Conservation (phyloP, 2,888 invertebrate genomes). For the Drosophila stalkeri region DNA sequence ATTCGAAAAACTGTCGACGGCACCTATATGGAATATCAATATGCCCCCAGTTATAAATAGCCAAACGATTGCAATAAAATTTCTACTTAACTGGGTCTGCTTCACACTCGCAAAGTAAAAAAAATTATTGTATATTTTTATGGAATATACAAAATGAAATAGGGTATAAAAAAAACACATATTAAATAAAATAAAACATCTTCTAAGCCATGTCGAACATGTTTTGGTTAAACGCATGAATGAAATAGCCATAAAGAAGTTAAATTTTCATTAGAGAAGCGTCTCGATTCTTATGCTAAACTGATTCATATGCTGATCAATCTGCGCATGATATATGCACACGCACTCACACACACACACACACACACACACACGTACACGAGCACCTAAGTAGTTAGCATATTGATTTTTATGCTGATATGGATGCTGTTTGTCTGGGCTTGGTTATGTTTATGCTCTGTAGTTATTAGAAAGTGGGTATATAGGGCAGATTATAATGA, state of each 20-base stretch:
- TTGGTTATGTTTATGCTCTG: conserved; percentile 23
- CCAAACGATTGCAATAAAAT: conserved; percentile 45
- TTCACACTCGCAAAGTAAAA: not conserved
- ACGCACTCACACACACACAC: conserved; percentile 17
- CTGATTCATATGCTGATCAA: conserved; percentile 74
- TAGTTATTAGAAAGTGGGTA: conserved; percentile 3
- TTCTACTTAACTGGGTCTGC: conserved; percentile 40
- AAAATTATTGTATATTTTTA: too few species aligned
- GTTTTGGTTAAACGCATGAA: conserved; percentile 63
- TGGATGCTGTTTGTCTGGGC: conserved; percentile 20
- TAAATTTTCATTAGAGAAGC: conserved; percentile 72
- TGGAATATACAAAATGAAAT: not conserved
- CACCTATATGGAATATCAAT: conserved; percentile 43
- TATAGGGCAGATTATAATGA: not conserved
- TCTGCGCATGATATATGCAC: conserved; percentile 50
- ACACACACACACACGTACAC: conserved; percentile 13
- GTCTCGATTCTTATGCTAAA: conserved; percentile 76
- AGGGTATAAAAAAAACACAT: conserved; percentile 5
- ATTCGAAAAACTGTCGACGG: conserved; percentile 31
- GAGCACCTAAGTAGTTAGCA: conserved; percentile 37
- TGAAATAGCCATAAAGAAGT: conserved; percentile 55
- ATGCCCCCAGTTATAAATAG: conserved; percentile 45
- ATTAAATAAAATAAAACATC: conserved; percentile 21
- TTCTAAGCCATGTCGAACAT: conserved; percentile 63
- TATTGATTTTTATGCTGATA: conserved; percentile 42